Evolutionary conservation across 2,797 vertebrate genomes (phyloP).

Genomic region (Chlorospingus semifuscus): DNA sequence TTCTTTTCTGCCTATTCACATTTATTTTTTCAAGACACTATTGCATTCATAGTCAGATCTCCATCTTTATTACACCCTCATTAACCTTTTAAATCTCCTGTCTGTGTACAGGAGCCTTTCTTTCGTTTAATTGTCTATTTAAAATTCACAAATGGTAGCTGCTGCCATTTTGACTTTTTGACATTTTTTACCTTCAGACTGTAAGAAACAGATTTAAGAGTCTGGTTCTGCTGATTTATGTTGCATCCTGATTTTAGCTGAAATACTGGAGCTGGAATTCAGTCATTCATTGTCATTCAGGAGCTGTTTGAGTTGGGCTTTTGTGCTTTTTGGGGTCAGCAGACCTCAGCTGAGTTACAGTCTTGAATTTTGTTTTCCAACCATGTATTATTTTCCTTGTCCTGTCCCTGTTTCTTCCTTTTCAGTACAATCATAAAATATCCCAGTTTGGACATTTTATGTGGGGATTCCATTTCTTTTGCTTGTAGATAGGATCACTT

Average conservation of each 20-base stretch:
- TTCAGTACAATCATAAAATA: conserved; percentile 14
- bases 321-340: conserved; percentile 26
- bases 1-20: neutral
- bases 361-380: conserved; percentile 37
- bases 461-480: conserved; percentile 5
- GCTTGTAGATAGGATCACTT: neutral
- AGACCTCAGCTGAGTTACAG: conserved; percentile 40
- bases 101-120: conserved; percentile 30
- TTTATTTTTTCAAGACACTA: conserved; percentile 21
- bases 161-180: conserved; percentile 49
- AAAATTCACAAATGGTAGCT: conserved; percentile 51
- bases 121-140: conserved; percentile 43
- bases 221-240: neutral
- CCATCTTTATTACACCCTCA: conserved; percentile 53
- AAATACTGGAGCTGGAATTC: neutral
- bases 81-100: conserved; percentile 60
- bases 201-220: conserved; percentile 32
- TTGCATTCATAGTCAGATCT: conserved; percentile 3
- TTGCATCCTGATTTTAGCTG: conserved; percentile 33
- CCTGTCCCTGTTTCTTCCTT: conserved; percentile 14
- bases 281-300: conserved; percentile 40
- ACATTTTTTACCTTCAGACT: conserved; percentile 53
- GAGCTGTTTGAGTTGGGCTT: conserved; percentile 19
- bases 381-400: conserved; percentile 1
- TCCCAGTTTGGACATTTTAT: neutral